Evolutionary conservation across 2,888 invertebrate species (phyloP), one percentile per base, ranked within the genome.

Genomic region (Drosophila leonis): DNA sequence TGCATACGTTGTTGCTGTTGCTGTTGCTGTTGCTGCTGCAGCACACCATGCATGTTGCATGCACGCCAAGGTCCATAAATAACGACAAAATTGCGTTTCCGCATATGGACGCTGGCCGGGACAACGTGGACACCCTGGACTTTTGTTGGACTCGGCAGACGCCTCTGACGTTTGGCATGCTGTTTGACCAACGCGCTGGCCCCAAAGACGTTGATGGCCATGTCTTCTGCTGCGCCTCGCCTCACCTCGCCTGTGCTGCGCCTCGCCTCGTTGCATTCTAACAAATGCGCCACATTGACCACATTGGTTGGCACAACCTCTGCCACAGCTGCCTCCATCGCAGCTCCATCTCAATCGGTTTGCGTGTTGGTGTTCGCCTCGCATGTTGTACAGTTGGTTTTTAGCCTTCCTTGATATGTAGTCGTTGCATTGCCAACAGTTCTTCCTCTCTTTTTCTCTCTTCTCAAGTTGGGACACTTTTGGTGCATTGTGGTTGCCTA

Each of bases 11-110:
- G 41, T 27, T 27, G 57, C 27, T 52, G 46, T 55, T 44, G 65
- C 6, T 24, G 44, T 4, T 15, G 46, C 9, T 46, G 46, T 5
- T 15, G 46, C 27, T 24, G 44, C 80, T 57, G 46, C 78, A 62
- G 62, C 73, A 49, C 65, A 59, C 70, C 62, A 65, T 70, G 82
- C 87, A 85, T 91, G 84, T 89, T 87, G 88, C 90, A 88, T 90
- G 73, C 74, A 78, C 83, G 82, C 85, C 82, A 83, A 86, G 85
- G 85, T 86, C 91, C 90, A 92, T 91, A 91, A 92, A 92, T 91
- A 91, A 91, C 90, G 91, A 90, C 90, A 90, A 91, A 91, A 91
- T 91, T 90, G 90, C 90, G 90, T 91, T 91, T 91, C 91, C 91
- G 91, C 85, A 89, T 91, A 87, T 86, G 88, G 75, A 52, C 78